Conservation (phyloP, 2,888 invertebrate species). For the Luffia ferchaultella region DNA sequence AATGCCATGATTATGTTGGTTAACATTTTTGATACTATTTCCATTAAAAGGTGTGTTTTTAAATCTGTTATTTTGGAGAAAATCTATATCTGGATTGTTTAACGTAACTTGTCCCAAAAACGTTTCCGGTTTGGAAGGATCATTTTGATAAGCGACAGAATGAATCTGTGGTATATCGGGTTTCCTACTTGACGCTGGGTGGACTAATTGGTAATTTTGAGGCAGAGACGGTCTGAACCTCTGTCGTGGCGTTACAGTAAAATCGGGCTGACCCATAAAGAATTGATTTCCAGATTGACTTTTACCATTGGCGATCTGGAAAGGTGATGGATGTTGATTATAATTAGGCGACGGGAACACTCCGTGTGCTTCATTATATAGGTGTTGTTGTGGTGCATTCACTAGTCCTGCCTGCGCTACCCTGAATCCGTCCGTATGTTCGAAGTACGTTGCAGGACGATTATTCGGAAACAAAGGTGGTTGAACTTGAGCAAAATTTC, state of each 20-base stretch:
- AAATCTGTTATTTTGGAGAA: conserved; percentile 48
- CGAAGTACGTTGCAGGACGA: conserved; percentile 41
- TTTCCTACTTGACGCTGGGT: conserved; percentile 57
- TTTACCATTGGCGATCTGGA: conserved; percentile 54
- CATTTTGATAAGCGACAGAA: conserved; percentile 63
- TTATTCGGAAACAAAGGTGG: conserved; percentile 50
- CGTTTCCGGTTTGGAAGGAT: conserved; percentile 69
- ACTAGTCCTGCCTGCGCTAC: conserved; percentile 18
- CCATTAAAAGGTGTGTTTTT: conserved; percentile 55
- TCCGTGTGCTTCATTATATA: conserved; percentile 41
- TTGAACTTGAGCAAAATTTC: conserved; percentile 62
- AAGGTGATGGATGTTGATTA: conserved; percentile 57
- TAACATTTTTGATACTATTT: conserved; percentile 55
- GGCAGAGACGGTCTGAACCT: conserved; percentile 49
- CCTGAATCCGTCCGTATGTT: conserved; percentile 44
- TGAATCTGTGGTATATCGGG: conserved; percentile 67
- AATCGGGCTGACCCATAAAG: conserved; percentile 56
- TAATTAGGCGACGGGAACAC: conserved; percentile 55
- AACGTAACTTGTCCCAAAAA: conserved; percentile 70
- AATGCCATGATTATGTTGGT: conserved; percentile 43
- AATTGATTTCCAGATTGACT: conserved; percentile 53
- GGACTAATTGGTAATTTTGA: conserved; percentile 50
- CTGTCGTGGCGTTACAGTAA: conserved; percentile 38
- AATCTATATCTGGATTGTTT: conserved; percentile 65
- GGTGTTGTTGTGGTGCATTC: conserved; percentile 35